These are phyloP conservation scores for Lycocorax pyrrhopterus DNA, from an alignment of 2,113 vertebrate species.

Conservation along the genomic window DNA sequence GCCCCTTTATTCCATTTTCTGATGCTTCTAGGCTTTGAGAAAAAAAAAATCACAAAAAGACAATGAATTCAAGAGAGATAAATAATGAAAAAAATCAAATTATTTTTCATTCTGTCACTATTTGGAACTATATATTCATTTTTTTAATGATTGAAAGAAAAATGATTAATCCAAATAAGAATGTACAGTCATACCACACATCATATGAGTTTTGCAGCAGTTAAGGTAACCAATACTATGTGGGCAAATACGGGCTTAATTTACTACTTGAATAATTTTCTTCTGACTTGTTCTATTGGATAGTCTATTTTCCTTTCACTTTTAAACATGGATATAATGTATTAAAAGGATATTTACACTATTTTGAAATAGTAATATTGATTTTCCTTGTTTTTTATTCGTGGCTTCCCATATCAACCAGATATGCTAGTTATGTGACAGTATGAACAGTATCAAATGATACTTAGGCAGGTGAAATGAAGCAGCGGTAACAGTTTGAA, in stretches of 20 bases:
- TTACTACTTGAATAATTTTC: background rate
- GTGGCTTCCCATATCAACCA: background rate
- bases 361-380: background rate
- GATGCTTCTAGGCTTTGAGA: background rate
- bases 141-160: background rate
- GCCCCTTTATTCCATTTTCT: background rate
- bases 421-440: background rate
- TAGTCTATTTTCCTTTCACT: background rate
- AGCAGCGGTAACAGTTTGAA: background rate
- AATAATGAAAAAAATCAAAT: background rate
- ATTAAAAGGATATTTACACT: background rate
- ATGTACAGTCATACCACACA: background rate
- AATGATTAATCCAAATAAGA: background rate
- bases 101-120: background rate
- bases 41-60: background rate
- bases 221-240: background rate
- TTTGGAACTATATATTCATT: background rate
- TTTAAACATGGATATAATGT: background rate
- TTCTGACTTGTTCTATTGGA: background rate
- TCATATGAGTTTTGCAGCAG: background rate
- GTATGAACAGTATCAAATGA: background rate
- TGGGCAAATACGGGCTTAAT: background rate
- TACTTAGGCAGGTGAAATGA: background rate
- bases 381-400: background rate
- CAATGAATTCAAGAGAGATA: background rate